phyloP scores from a whole-genome alignment of 2,797 vertebrate species.

The Microhierax caerulescens region DNA sequence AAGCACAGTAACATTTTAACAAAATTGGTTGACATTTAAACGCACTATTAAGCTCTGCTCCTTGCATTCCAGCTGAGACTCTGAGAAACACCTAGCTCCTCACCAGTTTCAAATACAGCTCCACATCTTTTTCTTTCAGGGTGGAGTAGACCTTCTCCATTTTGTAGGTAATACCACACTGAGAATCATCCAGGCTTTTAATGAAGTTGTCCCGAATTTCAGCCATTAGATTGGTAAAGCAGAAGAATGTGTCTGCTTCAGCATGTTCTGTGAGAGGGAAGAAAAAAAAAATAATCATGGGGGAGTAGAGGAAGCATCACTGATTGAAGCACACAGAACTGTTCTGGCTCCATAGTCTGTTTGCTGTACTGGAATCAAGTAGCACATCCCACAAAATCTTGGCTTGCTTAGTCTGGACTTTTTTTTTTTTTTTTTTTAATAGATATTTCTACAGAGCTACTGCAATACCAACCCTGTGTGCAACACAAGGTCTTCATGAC shows the following conservation, averaged over 20 bases:
- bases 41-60: neutral
- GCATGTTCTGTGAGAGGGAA: constrained; percentile 85
- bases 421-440: too few relatives aligned
- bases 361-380: neutral
- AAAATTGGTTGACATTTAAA: neutral
- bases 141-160: constrained; percentile 98
- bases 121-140: constrained; percentile 90
- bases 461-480: neutral
- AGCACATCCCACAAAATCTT: neutral
- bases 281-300: neutral
- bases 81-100: constrained; percentile 20
- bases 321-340: neutral
- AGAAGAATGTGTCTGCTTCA: constrained; percentile 96
- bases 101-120: constrained; percentile 93
- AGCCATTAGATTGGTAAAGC: constrained; percentile 97
- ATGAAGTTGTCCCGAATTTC: constrained; percentile 99
- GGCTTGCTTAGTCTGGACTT: neutral
- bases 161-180: constrained; percentile 96
- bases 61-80: neutral
- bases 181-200: constrained; percentile 96
- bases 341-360: neutral
- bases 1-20: neutral
- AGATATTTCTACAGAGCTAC: neutral
- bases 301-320: neutral
- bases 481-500: neutral